phyloP scores from a whole-genome alignment of 2,797 vertebrate species.

The Melanotaenia trifasciata region DNA sequence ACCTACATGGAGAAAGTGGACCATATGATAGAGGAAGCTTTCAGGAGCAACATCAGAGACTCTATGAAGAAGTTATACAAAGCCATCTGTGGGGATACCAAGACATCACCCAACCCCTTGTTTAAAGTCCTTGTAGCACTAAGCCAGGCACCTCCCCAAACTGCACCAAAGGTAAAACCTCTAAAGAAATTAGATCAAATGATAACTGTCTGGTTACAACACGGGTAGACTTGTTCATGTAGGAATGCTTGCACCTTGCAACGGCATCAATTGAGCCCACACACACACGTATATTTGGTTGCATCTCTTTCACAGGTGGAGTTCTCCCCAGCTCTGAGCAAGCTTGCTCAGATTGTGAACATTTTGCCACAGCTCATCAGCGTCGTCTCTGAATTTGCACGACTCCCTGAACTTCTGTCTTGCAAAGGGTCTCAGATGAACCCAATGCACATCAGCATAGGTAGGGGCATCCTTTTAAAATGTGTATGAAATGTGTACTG shows the following conservation, averaged over 20 bases:
- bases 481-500: background rate
- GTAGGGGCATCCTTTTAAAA: slow-evolving; percentile 64
- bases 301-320: slow-evolving; percentile 80
- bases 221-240: background rate
- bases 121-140: slow-evolving; percentile 88
- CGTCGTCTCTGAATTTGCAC: slow-evolving; percentile 84
- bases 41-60: slow-evolving; percentile 85
- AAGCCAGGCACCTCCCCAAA: slow-evolving; percentile 66
- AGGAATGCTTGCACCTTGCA: no score
- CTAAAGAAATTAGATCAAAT: slow-evolving; percentile 34
- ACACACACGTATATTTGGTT: background rate
- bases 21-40: slow-evolving; percentile 85
- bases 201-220: background rate
- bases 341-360: slow-evolving; percentile 84
- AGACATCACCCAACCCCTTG: slow-evolving; percentile 83
- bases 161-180: slow-evolving; percentile 79
- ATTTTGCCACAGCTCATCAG: slow-evolving; percentile 83
- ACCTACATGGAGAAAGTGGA: slow-evolving; percentile 85
- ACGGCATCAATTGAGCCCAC: no score
- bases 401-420: slow-evolving; percentile 86
- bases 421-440: slow-evolving; percentile 67
- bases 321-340: slow-evolving; percentile 86
- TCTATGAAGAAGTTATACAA: slow-evolving; percentile 88
- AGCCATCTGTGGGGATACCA: slow-evolving; percentile 88
- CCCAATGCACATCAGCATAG: slow-evolving; percentile 82